A percentile compares a stretch with the other conserved stretches of the same genome.
Evolutionary conservation across 2,797 vertebrate species (phyloP).

Genomic region (Pagetopsis macropterus): DNA sequence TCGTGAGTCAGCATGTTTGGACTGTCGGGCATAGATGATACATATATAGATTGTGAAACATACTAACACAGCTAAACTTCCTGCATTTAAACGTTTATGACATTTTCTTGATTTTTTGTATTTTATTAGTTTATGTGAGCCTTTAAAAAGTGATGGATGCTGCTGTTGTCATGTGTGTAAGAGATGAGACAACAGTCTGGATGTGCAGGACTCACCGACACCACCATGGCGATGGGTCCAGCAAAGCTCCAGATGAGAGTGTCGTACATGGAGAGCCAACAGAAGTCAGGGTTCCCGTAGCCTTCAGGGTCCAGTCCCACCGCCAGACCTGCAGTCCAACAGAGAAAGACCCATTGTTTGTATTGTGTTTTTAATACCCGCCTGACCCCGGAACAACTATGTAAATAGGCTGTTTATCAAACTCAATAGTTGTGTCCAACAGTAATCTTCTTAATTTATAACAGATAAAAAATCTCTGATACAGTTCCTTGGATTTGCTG

Average conservation of each 20-base stretch:
- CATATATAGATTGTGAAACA: background rate
- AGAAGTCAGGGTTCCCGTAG: slow-evolving; percentile 96
- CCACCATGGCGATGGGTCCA: slow-evolving; percentile 88
- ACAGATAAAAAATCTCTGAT: too few relatives aligned
- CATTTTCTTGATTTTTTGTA: background rate
- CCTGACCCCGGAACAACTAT: too few relatives aligned
- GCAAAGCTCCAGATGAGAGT: slow-evolving; percentile 96
- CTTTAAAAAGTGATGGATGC: background rate
- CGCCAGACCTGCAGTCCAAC: slow-evolving; percentile 85
- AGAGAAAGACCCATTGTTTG: background rate
- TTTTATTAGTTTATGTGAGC: too few relatives aligned
- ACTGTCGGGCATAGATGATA: too few relatives aligned
- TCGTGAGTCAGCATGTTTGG: background rate
- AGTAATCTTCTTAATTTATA: too few relatives aligned
- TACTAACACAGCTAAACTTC: background rate
- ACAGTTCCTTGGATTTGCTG: too few relatives aligned
- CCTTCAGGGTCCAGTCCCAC: slow-evolving; percentile 96
- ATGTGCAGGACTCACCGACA: slow-evolving; percentile 84
- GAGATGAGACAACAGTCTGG: background rate
- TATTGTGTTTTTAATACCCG: too few relatives aligned
- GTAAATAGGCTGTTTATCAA: too few relatives aligned
- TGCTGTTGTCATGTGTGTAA: background rate
- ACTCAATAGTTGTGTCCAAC: too few relatives aligned
- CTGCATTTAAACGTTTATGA: background rate
- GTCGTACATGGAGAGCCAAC: slow-evolving; percentile 95